Percentiles rank a stretch among this genome's conserved stretches.
These are phyloP conservation scores for Caenorhabditis latens DNA, from an alignment of 1,140 invertebrate species.

Conservation along the genomic window DNA sequence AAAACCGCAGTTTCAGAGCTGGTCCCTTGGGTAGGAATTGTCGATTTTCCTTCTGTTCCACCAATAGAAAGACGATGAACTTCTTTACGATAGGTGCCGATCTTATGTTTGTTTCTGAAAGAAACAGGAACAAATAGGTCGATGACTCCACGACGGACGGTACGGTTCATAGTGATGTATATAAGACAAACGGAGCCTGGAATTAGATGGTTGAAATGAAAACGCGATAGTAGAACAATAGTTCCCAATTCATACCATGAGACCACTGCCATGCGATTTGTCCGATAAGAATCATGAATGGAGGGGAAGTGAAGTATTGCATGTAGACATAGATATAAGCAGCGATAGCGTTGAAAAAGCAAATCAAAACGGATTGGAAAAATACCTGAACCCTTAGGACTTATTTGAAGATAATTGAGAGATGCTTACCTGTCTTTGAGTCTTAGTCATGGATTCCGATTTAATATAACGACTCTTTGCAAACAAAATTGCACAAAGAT, in stretches of 20 bases:
- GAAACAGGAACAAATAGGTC: not conserved
- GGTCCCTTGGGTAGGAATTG: not conserved
- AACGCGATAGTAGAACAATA: too few relatives aligned
- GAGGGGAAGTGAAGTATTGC: constrained; percentile 61
- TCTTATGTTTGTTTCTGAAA: not conserved
- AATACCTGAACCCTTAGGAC: constrained; percentile 60
- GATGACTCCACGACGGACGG: constrained; percentile 43
- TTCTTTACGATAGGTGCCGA: not conserved
- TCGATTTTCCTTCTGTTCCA: not conserved
- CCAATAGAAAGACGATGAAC: not conserved
- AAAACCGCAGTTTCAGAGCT: not conserved
- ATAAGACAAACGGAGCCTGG: constrained; percentile 50
- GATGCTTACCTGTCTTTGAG: constrained; percentile 39
- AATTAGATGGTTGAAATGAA: not conserved
- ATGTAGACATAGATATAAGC: constrained; percentile 61
- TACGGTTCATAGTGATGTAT: constrained; percentile 59
- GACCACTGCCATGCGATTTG: constrained; percentile 61
- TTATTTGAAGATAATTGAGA: not conserved
- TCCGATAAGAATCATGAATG: constrained; percentile 45
- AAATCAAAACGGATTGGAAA: constrained; percentile 59
- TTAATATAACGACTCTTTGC: not conserved
- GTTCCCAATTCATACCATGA: constrained; percentile 21
- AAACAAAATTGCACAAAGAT: constrained; percentile 43
- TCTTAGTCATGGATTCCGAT: constrained; percentile 25
- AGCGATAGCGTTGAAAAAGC: constrained; percentile 55